phyloP scores from a whole-genome alignment of 2,888 invertebrate genomes.

The Andrena hattorfiana region DNA sequence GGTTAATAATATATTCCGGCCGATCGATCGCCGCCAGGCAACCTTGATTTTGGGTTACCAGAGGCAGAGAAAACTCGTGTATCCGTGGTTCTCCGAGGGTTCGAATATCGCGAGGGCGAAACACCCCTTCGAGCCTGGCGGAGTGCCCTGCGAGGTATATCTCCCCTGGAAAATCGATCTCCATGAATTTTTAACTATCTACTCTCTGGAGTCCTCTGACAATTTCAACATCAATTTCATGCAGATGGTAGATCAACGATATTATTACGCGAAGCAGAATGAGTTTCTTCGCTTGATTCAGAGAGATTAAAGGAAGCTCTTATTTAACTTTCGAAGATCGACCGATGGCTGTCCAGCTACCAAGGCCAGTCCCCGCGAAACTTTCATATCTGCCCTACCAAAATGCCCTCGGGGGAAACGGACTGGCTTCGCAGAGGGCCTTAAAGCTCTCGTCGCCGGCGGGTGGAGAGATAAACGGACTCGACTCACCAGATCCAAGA shows the following conservation, averaged over 20 bases:
- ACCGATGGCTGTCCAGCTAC: neutral
- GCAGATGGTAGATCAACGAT: too few relatives aligned
- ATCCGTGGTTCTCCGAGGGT: too few relatives aligned
- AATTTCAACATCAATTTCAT: too few relatives aligned
- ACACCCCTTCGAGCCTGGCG: too few relatives aligned
- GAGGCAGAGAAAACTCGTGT: too few relatives aligned
- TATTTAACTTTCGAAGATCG: conserved; percentile 2
- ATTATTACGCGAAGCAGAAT: conserved; percentile 7
- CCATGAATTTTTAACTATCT: too few relatives aligned
- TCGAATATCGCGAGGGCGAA: too few relatives aligned
- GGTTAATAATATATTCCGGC: conserved; percentile 51
- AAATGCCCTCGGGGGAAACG: neutral
- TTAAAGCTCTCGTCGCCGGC: neutral
- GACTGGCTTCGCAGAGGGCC: too few relatives aligned
- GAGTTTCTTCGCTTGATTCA: conserved; percentile 12
- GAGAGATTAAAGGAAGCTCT: conserved; percentile 10
- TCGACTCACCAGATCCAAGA: conserved; percentile 30
- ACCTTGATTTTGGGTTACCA: conserved; percentile 10
- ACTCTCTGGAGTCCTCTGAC: too few relatives aligned
- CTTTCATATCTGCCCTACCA: neutral
- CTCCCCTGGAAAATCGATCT: too few relatives aligned
- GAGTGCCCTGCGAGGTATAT: too few relatives aligned
- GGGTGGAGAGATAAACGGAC: neutral
- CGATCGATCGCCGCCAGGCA: conserved; percentile 36
- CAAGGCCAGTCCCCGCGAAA: conserved; percentile 1